Evolutionary conservation across 2,888 invertebrate species (phyloP), one percentile per base, ranked within the genome.

Genomic region (Aphidius colemani): DNA sequence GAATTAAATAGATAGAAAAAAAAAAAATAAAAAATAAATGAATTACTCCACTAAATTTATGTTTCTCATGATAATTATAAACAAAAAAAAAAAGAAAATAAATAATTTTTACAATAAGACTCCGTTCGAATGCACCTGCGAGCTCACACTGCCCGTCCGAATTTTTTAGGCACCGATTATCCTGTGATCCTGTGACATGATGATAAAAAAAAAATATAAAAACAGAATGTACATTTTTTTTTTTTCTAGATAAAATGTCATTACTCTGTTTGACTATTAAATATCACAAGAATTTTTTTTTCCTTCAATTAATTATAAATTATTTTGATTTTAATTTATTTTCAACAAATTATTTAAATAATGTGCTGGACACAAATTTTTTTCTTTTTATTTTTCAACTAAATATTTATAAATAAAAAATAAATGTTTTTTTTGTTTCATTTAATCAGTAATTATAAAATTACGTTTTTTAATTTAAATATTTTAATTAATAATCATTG

Each of bases 61-160:
- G 48, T 48, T 11, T 46, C 39, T 46, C 46, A 57, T 46, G n/a
- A 46, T 39, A 57, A 46, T 46, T 57, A n/a, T 46, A 10, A 49
- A 18, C 61, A 41, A 63, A 59, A 44, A n/a, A 58, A 49, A 59
- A 61, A 46, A 60, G n/a, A n/a, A n/a, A n/a, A n/a, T n/a, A n/a
- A n/a, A 61, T 66, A 55, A 55, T 41, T 44, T 13, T 53, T 63
- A 58, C 57, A 58, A 48, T n/a, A 53, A 58, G 51, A 45, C 53
- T 61, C 63, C 59, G 65, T 70, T 69, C 63, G 69, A 65, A 69
- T 67, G 69, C 70, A 76, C 72, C 73, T 74, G 74, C 72, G 73
- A 76, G 76, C 74, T 74, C 74, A 75, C 76, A 77, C 78, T 76
- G 77, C 77, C 78, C 76, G 74, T 73, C 75, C 74, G 72, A 75